Evolutionary conservation across 2,888 invertebrate genomes (phyloP), one percentile per base, ranked within the genome.

Genomic region (Pomacea canaliculata): DNA sequence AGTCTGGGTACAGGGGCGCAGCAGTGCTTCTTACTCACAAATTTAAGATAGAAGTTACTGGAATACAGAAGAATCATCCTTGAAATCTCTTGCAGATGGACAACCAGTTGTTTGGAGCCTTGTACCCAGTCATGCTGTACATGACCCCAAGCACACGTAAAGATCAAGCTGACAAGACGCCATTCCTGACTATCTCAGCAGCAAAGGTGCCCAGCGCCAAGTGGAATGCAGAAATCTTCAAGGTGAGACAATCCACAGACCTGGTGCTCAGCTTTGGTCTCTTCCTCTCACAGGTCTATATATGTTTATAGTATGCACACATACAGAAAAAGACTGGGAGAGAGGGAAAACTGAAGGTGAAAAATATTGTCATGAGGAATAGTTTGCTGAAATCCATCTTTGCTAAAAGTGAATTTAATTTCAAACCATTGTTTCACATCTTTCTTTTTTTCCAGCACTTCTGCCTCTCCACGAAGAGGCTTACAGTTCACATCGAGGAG

Each of bases 401-500:
- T 8, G 8, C 16, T 56, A 7, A 56, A 56, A 56, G 1, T 13
- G 16, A 8, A 16, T 56, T 16, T 7, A 13, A 56, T 56, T 56
- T 56, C 51, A 56, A 56, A 16, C 12, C 51, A 13, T 56, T 16
- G 16, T 7, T 16, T 56, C 16, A 56, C 51, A 56, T 63, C 19
- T 63, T 27, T 63, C 1, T 63, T 4, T 78, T 78, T 73, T 63
- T 91, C 78, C 88, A 94, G 92, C 95, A 97, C 90, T 92, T 97
- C 77, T 94, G 95, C 37, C 92, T 98, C 19, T 94, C 94, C 80
- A 92, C 97, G 76, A 94, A 96, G 73, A 96, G 96, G 75, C 92
- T 97, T 78, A 95, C 95, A 63, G 92, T 98, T 16, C 94, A 96
- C 78, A 92, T 99, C 18, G 99, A 99, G 89, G 99, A 99, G 91